Evolutionary conservation across 2,113 vertebrate genomes (phyloP).

Genomic region (Rhabdomys dilectus): DNA sequence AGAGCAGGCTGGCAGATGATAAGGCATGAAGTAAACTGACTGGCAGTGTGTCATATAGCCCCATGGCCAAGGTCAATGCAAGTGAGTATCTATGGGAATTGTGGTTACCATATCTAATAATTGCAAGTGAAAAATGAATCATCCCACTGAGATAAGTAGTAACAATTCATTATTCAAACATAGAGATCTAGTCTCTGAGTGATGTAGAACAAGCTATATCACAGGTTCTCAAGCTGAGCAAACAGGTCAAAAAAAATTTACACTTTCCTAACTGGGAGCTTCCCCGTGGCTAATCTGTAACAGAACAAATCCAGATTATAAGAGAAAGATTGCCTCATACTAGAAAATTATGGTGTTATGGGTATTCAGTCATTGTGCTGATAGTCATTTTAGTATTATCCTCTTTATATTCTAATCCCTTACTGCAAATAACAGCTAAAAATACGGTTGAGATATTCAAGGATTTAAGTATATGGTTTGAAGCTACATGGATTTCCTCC

Average conservation of each 20-base stretch:
- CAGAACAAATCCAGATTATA: fast-evolving
- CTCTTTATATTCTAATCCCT: neutral
- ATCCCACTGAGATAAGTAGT: neutral
- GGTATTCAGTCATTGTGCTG: neutral
- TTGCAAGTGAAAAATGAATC: neutral
- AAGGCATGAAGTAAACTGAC: neutral
- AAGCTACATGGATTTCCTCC: neutral
- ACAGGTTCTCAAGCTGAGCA: neutral
- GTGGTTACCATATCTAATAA: neutral
- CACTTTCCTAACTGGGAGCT: neutral
- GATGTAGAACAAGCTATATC: neutral
- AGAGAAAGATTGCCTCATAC: neutral
- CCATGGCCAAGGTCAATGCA: neutral
- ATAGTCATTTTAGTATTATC: neutral
- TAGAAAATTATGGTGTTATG: neutral
- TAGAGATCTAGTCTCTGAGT: neutral
- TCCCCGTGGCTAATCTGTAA: too few relatives aligned
- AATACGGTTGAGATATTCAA: neutral
- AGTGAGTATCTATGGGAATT: neutral
- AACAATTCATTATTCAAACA: neutral
- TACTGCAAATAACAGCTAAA: neutral
- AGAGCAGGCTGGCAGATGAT: neutral
- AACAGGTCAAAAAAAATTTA: neutral
- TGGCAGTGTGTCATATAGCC: neutral
- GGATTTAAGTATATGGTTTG: neutral